Conservation (phyloP, 2,113 vertebrate genomes). For the Pardalotus punctatus region DNA sequence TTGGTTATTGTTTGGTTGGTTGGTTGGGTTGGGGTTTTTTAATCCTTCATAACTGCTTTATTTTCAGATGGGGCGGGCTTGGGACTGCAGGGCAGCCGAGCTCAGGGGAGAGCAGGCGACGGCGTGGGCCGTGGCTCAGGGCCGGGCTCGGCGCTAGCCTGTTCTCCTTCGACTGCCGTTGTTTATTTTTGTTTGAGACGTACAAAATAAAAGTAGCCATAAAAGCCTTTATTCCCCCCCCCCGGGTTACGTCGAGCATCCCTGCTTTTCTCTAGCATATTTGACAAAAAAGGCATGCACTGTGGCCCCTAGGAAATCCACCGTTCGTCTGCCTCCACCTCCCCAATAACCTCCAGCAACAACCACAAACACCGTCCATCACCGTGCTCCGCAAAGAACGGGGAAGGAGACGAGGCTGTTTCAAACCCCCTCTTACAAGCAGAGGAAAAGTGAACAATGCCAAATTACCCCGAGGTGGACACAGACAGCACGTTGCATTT, state of each 20-base stretch:
- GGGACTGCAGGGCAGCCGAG: not conserved
- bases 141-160: not conserved
- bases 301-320: not conserved
- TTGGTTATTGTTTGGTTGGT: not conserved
- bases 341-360: not conserved
- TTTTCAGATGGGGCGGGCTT: not conserved
- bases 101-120: not conserved
- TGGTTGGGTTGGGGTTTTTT: not conserved
- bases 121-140: not conserved
- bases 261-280: not conserved
- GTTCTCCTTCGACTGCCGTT: not conserved
- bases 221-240: not conserved
- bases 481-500: not conserved
- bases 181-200: not conserved
- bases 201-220: not conserved
- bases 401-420: not conserved
- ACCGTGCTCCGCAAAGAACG: not conserved
- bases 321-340: not conserved
- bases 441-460: slow-evolving; percentile 31
- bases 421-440: not conserved
- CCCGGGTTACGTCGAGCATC: not conserved
- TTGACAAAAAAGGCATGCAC: slow-evolving; percentile 7
- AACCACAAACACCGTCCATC: not conserved
- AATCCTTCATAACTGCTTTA: slow-evolving; percentile 41
- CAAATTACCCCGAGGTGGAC: not conserved